phyloP scores from a whole-genome alignment of 2,797 vertebrate genomes.

The Saxicola maurus region DNA sequence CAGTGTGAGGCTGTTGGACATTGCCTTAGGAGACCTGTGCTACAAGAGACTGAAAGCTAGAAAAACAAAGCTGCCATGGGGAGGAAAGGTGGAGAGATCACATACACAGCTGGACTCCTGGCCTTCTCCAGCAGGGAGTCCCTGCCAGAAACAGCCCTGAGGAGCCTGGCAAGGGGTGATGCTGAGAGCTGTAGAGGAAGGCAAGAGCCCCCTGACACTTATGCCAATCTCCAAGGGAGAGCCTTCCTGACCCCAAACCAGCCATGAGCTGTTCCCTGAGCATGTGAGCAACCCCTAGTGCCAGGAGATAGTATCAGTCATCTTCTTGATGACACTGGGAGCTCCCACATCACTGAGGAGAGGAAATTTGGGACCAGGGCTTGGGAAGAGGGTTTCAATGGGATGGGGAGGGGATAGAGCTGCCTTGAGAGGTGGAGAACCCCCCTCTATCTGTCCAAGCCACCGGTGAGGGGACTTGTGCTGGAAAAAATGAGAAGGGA shows the following conservation, averaged over 20 bases:
- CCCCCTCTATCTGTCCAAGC: background rate
- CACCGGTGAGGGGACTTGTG: background rate
- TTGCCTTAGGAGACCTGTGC: background rate
- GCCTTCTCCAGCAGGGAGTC: background rate
- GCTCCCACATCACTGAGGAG: background rate
- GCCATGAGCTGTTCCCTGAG: background rate
- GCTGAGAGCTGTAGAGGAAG: background rate
- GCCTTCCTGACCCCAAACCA: background rate
- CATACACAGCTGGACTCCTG: background rate
- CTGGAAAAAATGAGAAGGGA: background rate
- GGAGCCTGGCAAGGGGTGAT: background rate
- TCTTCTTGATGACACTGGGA: background rate
- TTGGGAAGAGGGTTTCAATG: background rate
- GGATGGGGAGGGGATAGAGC: background rate
- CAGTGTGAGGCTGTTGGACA: background rate
- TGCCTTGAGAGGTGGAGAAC: background rate
- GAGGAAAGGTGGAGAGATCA: background rate
- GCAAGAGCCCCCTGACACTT: background rate
- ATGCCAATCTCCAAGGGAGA: background rate
- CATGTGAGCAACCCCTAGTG: background rate
- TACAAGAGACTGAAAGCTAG: background rate
- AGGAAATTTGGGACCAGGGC: background rate
- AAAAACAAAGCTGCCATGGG: background rate
- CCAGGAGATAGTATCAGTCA: fast-evolving
- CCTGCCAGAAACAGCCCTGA: background rate